Percentiles rank a stretch among this genome's conserved stretches.
Evolutionary conservation across 2,888 invertebrate genomes (phyloP).

Genomic region (Catocala sponsa): DNA sequence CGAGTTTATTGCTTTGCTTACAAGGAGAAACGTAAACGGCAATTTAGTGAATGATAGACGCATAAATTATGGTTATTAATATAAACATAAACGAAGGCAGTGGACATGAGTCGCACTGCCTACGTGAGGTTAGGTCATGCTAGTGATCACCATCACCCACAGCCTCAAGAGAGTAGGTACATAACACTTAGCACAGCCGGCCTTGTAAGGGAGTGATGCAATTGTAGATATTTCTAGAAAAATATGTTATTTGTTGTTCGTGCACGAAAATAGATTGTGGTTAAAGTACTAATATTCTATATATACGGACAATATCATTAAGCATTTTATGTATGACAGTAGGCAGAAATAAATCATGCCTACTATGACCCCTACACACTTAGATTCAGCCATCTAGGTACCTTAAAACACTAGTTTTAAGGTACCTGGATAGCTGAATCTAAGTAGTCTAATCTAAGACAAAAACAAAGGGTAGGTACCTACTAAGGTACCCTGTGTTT

Average conservation of each 20-base stretch:
- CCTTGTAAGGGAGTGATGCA: constrained; percentile 47
- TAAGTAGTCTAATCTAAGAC: too few species aligned
- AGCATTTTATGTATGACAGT: too few species aligned
- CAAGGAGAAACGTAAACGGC: constrained; percentile 38
- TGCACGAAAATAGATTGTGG: constrained; percentile 14
- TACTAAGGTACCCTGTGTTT: too few species aligned
- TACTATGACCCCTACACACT: too few species aligned
- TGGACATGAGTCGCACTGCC: constrained; percentile 44
- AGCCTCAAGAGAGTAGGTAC: constrained; percentile 41
- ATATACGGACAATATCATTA: too few species aligned
- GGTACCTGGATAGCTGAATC: too few species aligned
- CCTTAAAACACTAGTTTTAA: too few species aligned
- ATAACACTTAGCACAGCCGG: constrained; percentile 29
- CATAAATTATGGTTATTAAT: constrained; percentile 39
- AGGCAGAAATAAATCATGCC: too few species aligned
- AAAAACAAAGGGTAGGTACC: too few species aligned
- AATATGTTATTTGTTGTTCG: constrained; percentile 14
- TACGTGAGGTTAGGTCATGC: constrained; percentile 50
- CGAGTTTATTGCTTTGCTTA: constrained; percentile 21
- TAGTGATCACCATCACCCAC: constrained; percentile 43
- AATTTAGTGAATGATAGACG: constrained; percentile 32
- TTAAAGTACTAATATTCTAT: neutral
- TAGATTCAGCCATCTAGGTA: too few species aligned
- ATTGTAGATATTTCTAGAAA: constrained; percentile 38
- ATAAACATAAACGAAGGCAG: constrained; percentile 31